A percentile compares a stretch with the other conserved stretches of the same genome.
phyloP scores from a whole-genome alignment of 2,797 vertebrate genomes.

The Mus spretus region DNA sequence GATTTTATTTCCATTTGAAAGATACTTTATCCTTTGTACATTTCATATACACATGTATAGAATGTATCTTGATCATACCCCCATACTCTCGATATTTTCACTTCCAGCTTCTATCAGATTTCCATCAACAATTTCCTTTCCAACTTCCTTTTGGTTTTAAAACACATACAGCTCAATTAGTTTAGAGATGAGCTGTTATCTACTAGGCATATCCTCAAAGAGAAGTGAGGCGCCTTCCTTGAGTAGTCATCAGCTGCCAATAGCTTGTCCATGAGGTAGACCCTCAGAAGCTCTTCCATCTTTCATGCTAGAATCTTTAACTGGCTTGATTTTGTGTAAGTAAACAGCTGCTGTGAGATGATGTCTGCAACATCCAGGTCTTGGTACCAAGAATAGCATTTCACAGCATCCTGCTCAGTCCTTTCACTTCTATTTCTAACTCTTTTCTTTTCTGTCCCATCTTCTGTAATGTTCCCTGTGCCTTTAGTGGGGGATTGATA shows the following conservation, averaged over 20 bases:
- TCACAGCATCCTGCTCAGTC: background rate
- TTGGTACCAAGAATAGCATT: background rate
- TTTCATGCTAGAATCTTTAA: background rate
- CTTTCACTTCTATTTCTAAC: background rate
- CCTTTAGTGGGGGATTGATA: background rate
- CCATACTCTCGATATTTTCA: background rate
- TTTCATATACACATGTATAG: background rate
- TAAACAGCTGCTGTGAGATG: background rate
- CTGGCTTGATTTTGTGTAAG: background rate
- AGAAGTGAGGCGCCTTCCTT: background rate
- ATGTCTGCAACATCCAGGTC: background rate
- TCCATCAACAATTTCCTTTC: background rate
- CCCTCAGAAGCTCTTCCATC: background rate
- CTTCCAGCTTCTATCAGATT: background rate
- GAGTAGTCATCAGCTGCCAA: background rate
- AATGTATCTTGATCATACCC: background rate
- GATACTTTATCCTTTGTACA: background rate
- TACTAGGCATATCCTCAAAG: background rate
- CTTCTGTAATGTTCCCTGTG: background rate
- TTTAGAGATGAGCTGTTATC: background rate
- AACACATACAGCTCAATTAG: background rate
- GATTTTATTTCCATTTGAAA: background rate
- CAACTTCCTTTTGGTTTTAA: background rate
- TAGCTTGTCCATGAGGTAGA: background rate
- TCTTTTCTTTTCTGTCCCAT: background rate